phyloP scores from a whole-genome alignment of 2,888 invertebrate genomes.

The Tyria jacobaeae region DNA sequence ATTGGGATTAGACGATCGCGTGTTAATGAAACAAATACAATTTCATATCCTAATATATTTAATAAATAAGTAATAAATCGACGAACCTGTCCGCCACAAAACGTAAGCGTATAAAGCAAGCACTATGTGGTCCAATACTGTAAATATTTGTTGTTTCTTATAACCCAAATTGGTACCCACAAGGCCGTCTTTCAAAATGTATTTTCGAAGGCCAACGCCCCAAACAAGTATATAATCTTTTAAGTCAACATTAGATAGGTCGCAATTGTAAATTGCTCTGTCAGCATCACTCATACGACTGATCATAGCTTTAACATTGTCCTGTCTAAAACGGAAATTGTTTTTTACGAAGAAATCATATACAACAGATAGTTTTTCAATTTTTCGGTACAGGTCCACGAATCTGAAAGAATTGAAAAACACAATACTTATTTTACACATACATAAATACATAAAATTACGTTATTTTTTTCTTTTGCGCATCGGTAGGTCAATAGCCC shows the following conservation, averaged over 20 bases:
- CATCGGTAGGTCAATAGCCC: too few relatives aligned
- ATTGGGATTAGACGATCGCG: too few relatives aligned
- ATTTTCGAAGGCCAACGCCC: conserved; percentile 7
- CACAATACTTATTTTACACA: too few relatives aligned
- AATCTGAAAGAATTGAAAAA: conserved; percentile 9
- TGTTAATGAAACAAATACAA: too few relatives aligned
- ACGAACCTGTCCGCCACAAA: too few relatives aligned
- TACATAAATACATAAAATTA: too few relatives aligned
- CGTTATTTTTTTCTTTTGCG: too few relatives aligned
- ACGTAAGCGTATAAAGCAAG: not conserved
- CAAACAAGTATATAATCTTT: not conserved
- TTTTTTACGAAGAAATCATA: conserved; percentile 29
- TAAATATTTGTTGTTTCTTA: not conserved
- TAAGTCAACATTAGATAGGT: conserved; percentile 28
- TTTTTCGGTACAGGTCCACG: conserved; percentile 29
- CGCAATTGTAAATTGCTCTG: conserved; percentile 37
- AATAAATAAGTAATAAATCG: too few relatives aligned
- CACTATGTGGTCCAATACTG: not conserved
- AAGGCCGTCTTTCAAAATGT: conserved; percentile 8
- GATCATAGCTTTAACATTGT: conserved; percentile 15
- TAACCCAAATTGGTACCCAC: not conserved
- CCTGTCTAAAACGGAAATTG: conserved; percentile 22
- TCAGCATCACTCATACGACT: conserved; percentile 32
- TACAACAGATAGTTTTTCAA: conserved; percentile 20
- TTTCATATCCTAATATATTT: too few relatives aligned